Conservation (phyloP, 2,888 invertebrate genomes). For the Hydroisotoma schaefferi region DNA sequence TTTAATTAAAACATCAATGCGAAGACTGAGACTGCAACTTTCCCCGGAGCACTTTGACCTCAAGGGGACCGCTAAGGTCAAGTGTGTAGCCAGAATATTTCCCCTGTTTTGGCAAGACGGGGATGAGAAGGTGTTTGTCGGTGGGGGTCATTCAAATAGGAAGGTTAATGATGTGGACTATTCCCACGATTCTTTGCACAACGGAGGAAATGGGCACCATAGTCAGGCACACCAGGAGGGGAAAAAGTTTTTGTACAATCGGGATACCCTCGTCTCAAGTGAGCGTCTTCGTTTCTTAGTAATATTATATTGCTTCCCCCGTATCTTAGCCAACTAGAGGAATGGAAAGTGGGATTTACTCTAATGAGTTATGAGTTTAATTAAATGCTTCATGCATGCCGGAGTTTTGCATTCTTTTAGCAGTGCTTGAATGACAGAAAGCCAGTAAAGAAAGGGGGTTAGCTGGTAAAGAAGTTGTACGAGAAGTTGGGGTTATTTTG, state of each 20-base stretch:
- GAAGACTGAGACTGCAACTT: conserved; percentile 33
- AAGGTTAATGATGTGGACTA: conserved; percentile 13
- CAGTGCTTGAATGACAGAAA: too few species aligned
- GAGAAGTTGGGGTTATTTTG: too few species aligned
- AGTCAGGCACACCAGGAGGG: neutral
- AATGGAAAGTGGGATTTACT: too few species aligned
- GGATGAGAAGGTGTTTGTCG: conserved; percentile 23
- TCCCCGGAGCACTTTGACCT: conserved; percentile 34
- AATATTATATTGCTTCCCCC: too few species aligned
- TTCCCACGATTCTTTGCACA: neutral
- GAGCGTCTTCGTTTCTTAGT: neutral
- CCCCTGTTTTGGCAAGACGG: conserved; percentile 37
- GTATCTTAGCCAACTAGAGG: too few species aligned
- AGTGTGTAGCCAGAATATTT: conserved; percentile 41
- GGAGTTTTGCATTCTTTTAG: too few species aligned
- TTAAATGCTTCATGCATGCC: too few species aligned
- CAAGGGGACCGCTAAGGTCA: conserved; percentile 36
- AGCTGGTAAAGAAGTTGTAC: too few species aligned
- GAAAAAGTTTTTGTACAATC: neutral
- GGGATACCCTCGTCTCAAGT: conserved; percentile 12
- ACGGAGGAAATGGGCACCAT: too few species aligned
- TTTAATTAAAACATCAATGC: conserved; percentile 17
- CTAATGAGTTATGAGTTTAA: too few species aligned
- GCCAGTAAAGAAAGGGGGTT: too few species aligned
- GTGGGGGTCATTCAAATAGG: neutral